These are phyloP conservation scores for Palloptera scutellata DNA, from an alignment of 2,888 invertebrate genomes.

Conservation along the genomic window DNA sequence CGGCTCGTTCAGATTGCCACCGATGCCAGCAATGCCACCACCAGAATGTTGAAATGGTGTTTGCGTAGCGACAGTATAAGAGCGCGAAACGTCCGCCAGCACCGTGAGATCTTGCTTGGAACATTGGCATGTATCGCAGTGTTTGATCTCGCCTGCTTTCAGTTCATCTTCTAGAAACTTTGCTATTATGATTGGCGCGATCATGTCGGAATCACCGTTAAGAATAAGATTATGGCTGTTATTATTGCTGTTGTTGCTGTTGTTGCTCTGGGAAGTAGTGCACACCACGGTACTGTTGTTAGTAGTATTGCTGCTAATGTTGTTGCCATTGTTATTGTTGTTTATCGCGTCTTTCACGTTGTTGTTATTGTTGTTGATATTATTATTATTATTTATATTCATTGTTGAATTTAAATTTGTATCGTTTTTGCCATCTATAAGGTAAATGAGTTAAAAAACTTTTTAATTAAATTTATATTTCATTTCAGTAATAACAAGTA, in stretches of 20 bases:
- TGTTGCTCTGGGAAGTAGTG: slow-evolving; percentile 25
- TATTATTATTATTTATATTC: slow-evolving; percentile 37
- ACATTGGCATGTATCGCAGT: slow-evolving; percentile 85
- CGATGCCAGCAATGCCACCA: slow-evolving; percentile 21
- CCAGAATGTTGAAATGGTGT: slow-evolving; percentile 66
- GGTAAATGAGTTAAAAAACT: not conserved
- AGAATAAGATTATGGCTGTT: slow-evolving; percentile 24
- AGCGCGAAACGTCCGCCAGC: slow-evolving; percentile 68
- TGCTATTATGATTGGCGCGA: slow-evolving; percentile 89
- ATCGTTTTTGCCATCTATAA: slow-evolving; percentile 38
- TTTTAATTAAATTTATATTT: too few species aligned
- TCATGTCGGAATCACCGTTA: slow-evolving; percentile 61
- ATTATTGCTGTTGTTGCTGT: slow-evolving; percentile 17
- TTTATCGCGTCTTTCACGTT: slow-evolving; percentile 24
- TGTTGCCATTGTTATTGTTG: slow-evolving; percentile 41
- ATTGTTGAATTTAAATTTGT: slow-evolving; percentile 30
- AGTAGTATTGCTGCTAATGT: slow-evolving; percentile 39
- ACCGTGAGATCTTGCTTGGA: slow-evolving; percentile 66
- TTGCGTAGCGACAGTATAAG: slow-evolving; percentile 72
- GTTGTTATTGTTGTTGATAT: slow-evolving; percentile 37
- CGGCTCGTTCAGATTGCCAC: slow-evolving; percentile 48
- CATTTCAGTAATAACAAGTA: too few species aligned
- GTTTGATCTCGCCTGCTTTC: slow-evolving; percentile 78
- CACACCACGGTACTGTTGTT: slow-evolving; percentile 22
- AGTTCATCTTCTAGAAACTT: slow-evolving; percentile 90